Evolutionary conservation across 2,797 vertebrate species (phyloP).

Genomic region (Chromobotia macracanthus): DNA sequence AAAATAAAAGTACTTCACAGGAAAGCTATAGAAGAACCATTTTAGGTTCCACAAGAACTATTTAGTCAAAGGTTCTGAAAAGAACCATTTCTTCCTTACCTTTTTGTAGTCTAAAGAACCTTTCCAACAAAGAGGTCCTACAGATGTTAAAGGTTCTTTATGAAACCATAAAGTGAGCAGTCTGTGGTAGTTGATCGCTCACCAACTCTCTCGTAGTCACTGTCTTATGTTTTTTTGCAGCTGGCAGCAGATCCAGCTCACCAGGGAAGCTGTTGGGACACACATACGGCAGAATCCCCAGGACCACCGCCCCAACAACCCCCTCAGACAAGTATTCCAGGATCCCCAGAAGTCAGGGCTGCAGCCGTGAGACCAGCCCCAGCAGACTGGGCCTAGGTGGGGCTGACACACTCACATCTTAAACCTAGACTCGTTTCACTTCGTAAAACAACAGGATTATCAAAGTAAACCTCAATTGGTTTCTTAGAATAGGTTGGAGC

Average conservation of each 20-base stretch:
- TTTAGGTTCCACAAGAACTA: too few relatives aligned
- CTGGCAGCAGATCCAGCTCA: slow-evolving; percentile 94
- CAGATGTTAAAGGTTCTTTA: too few relatives aligned
- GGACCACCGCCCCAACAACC: slow-evolving; percentile 78
- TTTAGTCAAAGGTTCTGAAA: too few relatives aligned
- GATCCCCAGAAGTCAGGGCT: slow-evolving; percentile 95
- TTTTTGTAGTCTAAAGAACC: too few relatives aligned
- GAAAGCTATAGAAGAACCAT: too few relatives aligned
- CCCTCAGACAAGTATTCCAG: slow-evolving; percentile 88
- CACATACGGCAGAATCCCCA: slow-evolving; percentile 83
- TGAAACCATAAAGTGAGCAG: neutral
- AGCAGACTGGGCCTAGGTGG: slow-evolving; percentile 92
- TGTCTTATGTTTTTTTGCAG: slow-evolving; percentile 67
- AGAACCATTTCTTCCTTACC: too few relatives aligned
- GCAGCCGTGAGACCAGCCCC: slow-evolving; percentile 96
- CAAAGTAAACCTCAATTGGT: neutral
- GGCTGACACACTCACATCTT: slow-evolving; percentile 46
- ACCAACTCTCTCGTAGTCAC: neutral
- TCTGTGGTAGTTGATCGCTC: neutral
- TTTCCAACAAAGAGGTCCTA: too few relatives aligned
- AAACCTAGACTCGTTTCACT: neutral
- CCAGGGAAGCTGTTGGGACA: slow-evolving; percentile 92
- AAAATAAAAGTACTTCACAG: too few relatives aligned
- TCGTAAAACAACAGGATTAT: neutral
- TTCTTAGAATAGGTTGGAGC: neutral